Evolutionary conservation across 2,113 vertebrate species (phyloP).

Genomic region (Menidia beryllina): DNA sequence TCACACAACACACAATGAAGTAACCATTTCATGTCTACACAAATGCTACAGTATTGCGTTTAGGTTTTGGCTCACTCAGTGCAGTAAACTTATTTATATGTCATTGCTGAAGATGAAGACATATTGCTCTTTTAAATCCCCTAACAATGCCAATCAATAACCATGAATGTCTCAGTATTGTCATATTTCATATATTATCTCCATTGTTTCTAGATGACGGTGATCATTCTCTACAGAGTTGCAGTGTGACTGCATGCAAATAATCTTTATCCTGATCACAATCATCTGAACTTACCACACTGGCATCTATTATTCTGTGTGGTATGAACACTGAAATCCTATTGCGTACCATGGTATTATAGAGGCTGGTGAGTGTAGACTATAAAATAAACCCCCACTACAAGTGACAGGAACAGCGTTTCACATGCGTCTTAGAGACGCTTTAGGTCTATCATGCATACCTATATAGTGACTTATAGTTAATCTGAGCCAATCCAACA

Average conservation of each 20-base stretch:
- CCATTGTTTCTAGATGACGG: conserved; percentile 80
- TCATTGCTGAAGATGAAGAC: conserved; percentile 83
- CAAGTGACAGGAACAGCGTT: neutral
- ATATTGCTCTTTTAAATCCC: conserved; percentile 84
- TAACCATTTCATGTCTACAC: conserved; percentile 74
- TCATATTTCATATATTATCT: conserved; percentile 86
- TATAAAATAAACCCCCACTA: conserved; percentile 19
- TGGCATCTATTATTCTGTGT: conserved; percentile 59
- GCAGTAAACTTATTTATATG: conserved; percentile 83
- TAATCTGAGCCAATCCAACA: conserved; percentile 32
- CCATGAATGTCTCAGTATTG: conserved; percentile 82
- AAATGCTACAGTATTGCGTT: conserved; percentile 68
- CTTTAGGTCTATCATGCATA: neutral
- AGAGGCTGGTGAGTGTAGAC: neutral
- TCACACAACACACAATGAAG: conserved; percentile 71
- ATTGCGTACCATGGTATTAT: conserved; percentile 3
- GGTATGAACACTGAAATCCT: conserved; percentile 8
- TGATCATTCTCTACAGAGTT: conserved; percentile 80
- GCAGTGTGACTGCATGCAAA: conserved; percentile 65
- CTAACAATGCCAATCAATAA: conserved; percentile 89
- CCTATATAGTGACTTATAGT: conserved; percentile 18
- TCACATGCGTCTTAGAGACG: conserved; percentile 36
- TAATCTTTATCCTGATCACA: conserved; percentile 71
- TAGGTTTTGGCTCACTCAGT: conserved; percentile 64
- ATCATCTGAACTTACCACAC: conserved; percentile 61